Conservation (phyloP, 2,888 invertebrate species). For the Argynnis bischoffii region DNA sequence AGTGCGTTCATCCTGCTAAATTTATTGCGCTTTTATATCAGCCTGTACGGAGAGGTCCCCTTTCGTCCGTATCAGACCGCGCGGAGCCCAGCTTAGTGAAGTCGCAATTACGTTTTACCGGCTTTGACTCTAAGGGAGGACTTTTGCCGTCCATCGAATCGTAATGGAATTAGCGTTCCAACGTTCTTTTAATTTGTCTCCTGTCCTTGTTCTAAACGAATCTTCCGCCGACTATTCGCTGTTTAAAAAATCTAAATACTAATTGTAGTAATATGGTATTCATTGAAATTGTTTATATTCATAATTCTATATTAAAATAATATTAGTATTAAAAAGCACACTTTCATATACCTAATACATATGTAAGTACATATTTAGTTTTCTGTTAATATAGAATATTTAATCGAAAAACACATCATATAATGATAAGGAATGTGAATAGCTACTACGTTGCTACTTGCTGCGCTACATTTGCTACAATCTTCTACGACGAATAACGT, state of each 20-base stretch:
- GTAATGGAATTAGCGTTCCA: conserved; percentile 80
- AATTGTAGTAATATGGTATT: background rate
- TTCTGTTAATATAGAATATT: too few relatives aligned
- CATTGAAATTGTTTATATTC: too few relatives aligned
- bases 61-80: conserved; percentile 78
- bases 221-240: conserved; percentile 47
- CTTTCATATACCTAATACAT: too few relatives aligned
- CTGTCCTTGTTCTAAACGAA: conserved; percentile 71
- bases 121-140: conserved; percentile 77
- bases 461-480: too few relatives aligned
- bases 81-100: conserved; percentile 79
- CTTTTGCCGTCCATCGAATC: conserved; percentile 81
- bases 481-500: too few relatives aligned
- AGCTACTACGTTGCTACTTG: too few relatives aligned
- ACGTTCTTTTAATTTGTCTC: conserved; percentile 79
- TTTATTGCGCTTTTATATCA: conserved; percentile 82
- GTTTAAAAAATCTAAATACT: conserved; percentile 36
- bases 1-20: conserved; percentile 82
- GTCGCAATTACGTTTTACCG: conserved; percentile 81
- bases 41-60: conserved; percentile 79
- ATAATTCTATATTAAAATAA: too few relatives aligned
- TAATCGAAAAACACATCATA: too few relatives aligned
- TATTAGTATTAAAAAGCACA: too few relatives aligned
- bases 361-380: too few relatives aligned
- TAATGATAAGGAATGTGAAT: too few relatives aligned